phyloP scores from a whole-genome alignment of 2,113 vertebrate genomes.

The Ammodytes marinus region DNA sequence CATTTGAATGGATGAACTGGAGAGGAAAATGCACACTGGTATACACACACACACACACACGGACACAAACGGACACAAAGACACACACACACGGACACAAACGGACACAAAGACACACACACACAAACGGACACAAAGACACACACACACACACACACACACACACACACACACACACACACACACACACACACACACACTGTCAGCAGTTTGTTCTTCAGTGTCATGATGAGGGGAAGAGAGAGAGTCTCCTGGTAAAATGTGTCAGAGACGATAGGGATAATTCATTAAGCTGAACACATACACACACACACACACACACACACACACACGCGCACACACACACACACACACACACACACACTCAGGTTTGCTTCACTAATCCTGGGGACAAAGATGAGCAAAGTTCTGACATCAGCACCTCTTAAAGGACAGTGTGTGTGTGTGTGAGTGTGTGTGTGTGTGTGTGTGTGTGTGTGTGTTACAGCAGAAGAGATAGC shows the following conservation, averaged over 20 bases:
- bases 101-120: slow-evolving; percentile 27
- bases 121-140: slow-evolving; percentile 20
- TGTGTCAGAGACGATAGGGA: slow-evolving; percentile 63
- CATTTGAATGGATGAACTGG: slow-evolving; percentile 30
- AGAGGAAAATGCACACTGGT: slow-evolving; percentile 6
- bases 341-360: slow-evolving; percentile 35
- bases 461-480: slow-evolving; percentile 21
- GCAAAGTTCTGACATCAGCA: slow-evolving; percentile 76
- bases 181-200: slow-evolving; percentile 31
- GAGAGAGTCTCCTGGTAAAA: slow-evolving; percentile 51
- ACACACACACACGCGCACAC: slow-evolving; percentile 23
- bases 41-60: slow-evolving; percentile 26
- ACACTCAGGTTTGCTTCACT: slow-evolving; percentile 48
- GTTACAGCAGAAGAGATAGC: too few species aligned
- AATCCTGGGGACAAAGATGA: slow-evolving; percentile 69
- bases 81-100: slow-evolving; percentile 47
- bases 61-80: slow-evolving; percentile 9
- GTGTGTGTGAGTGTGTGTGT: slow-evolving; percentile 30
- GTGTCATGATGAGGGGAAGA: slow-evolving; percentile 22
- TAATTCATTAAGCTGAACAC: slow-evolving; percentile 70
- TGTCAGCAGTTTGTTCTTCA: slow-evolving; percentile 67
- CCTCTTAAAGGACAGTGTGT: slow-evolving; percentile 58
- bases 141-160: slow-evolving; percentile 17
- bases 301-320: slow-evolving; percentile 40
- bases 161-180: slow-evolving; percentile 29